These are phyloP conservation scores for Nowickia ferox DNA, from an alignment of 2,888 invertebrate genomes.

Conservation along the genomic window DNA sequence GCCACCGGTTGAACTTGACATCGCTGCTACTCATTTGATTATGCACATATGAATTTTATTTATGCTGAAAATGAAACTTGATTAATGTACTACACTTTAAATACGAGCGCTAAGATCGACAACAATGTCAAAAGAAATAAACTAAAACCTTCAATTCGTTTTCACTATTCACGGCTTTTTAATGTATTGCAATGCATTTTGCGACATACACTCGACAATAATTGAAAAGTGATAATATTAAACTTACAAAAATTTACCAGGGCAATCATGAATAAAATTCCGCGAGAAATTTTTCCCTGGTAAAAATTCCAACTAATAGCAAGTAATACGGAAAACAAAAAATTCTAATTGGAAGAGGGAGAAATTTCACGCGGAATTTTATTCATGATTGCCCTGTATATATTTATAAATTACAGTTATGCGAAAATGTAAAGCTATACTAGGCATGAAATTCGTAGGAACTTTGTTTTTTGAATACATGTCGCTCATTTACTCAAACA, in stretches of 20 bases:
- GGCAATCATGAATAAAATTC: no score
- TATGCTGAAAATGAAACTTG: slow-evolving; percentile 35
- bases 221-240: background rate
- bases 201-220: slow-evolving; percentile 23
- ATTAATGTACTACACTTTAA: slow-evolving; percentile 36
- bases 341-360: no score
- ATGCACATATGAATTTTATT: background rate
- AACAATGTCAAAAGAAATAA: slow-evolving; percentile 11
- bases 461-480: no score
- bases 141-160: slow-evolving; percentile 62
- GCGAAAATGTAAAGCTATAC: no score
- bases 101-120: slow-evolving; percentile 22
- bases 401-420: no score
- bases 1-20: slow-evolving; percentile 21
- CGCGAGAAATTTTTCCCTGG: no score
- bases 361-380: no score
- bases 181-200: slow-evolving; percentile 31
- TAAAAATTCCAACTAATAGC: no score
- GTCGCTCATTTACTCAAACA: no score
- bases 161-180: slow-evolving; percentile 61
- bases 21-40: slow-evolving; percentile 2
- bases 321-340: no score
- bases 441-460: no score
- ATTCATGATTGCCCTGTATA: no score
- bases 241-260: background rate